Conservation (phyloP, 2,113 vertebrate species). For the Halcyon senegalensis region DNA sequence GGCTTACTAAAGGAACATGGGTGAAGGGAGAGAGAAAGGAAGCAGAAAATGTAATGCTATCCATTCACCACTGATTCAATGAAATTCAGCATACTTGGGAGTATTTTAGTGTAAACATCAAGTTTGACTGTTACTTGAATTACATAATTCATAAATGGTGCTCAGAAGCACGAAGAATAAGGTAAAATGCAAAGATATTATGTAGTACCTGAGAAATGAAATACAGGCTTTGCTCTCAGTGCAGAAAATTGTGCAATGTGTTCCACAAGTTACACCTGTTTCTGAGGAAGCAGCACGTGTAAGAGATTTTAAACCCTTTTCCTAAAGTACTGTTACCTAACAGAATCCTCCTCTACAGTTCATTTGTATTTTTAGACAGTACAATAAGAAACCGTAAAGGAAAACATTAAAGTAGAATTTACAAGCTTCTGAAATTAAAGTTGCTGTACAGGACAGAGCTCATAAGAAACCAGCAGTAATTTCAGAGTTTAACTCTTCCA, state of each 20-base stretch:
- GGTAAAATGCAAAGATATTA: not conserved
- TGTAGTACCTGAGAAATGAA: not conserved
- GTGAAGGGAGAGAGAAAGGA: not conserved
- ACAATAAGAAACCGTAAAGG: not conserved
- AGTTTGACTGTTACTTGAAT: not conserved
- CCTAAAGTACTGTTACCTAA: not conserved
- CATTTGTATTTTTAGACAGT: not conserved
- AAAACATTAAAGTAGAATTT: not conserved
- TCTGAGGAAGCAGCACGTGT: not conserved
- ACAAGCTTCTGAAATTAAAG: not conserved
- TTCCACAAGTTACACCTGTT: not conserved
- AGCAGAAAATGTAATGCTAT: not conserved
- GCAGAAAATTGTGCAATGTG: not conserved
- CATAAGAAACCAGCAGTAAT: not conserved
- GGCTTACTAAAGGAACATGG: not conserved
- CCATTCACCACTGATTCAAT: not conserved
- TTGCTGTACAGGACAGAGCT: not conserved
- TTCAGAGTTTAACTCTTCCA: not conserved
- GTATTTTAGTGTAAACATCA: not conserved
- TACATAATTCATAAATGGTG: not conserved
- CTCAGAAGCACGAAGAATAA: not conserved
- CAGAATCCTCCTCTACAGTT: not conserved
- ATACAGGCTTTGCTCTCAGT: not conserved
- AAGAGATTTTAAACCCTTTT: not conserved
- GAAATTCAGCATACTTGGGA: not conserved